These are phyloP conservation scores for Megalops atlanticus DNA, from an alignment of 2,113 vertebrate species.

Conservation along the genomic window DNA sequence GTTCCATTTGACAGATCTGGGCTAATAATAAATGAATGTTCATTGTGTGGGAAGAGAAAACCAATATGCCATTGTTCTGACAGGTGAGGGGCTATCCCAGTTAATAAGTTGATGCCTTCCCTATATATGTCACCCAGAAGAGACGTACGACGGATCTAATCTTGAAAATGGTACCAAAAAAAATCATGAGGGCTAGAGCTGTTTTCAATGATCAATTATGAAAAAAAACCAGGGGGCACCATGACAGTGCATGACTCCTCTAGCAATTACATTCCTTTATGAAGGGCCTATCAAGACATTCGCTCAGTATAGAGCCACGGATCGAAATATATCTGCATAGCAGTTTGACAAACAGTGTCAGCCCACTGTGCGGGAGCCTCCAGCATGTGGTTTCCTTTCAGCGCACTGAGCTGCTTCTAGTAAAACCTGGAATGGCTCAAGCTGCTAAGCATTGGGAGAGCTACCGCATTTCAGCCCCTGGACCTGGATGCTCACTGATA, in stretches of 20 bases:
- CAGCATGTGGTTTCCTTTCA: too few relatives aligned
- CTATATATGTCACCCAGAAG: neutral
- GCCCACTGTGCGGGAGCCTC: too few relatives aligned
- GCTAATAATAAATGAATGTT: neutral
- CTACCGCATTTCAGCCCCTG: too few relatives aligned
- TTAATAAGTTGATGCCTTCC: neutral
- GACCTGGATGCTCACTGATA: too few relatives aligned
- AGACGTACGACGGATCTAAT: neutral
- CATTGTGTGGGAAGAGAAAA: neutral
- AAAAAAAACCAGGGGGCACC: neutral
- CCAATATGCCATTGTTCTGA: neutral
- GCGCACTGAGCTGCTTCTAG: too few relatives aligned
- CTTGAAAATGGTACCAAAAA: neutral
- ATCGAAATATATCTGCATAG: too few relatives aligned
- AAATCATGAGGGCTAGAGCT: neutral
- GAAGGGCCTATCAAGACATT: too few relatives aligned
- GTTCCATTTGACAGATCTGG: neutral
- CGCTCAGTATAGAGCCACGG: too few relatives aligned
- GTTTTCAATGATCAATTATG: neutral
- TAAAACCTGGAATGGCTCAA: too few relatives aligned
- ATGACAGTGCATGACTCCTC: neutral
- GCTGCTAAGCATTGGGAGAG: too few relatives aligned
- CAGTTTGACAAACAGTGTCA: too few relatives aligned
- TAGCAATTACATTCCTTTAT: too few relatives aligned
- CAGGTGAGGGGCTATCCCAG: neutral